Base-by-base conservation (phyloP, 2,797 vertebrate species). In the Bradypodion pumilum region DNA sequence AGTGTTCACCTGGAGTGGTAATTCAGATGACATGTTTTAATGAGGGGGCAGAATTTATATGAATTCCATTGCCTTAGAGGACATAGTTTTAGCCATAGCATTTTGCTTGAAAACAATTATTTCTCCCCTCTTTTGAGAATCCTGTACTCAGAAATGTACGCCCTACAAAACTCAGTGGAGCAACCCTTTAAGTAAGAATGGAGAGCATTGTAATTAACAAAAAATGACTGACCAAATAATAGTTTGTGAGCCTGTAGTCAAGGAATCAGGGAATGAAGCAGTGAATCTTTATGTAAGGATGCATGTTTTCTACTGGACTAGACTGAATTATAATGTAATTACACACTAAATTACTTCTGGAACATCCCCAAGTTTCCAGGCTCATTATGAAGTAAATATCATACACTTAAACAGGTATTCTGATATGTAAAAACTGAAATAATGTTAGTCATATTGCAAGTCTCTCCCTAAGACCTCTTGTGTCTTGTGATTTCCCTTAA, bases 301-400 rank as follows among this genome's bases (percentile, higher is more conserved):
- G 27, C 2, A 70, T 62, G 37, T 78, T 72, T 60, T 78, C 27
- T 72, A 56, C 27, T 52, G 59, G 69, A 65, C n/a, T 49, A 40
- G 84, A 35, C 23, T 63, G 68, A 9, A 73, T 44, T 56, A 52
- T 86, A 75, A 85, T 84, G 91, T 87, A 93, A 70, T 40, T 80
- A n/a, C 16, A 46, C 88, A 40, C 86, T 44, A 35, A 87, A 91
- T 89, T 75, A 82, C 85, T 74, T 84, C 59, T 81, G 44, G 84
- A 49, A 4, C 32, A 80, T 84, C 7, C n/a, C 42, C 68, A 56
- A 1, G 19, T 89, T 89, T 86, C 78, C 10, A 66, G 74, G 49
- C 59, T 60, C 2, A 6, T 72, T 40, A 89, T 80, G 23, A 77
- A 80, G 87, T 80, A 73, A 59, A 46, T 82, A 72, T 21, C 42